These are phyloP conservation scores for Corythoichthys haematopterus DNA, from an alignment of 2,113 vertebrate genomes.

Conservation along the genomic window DNA sequence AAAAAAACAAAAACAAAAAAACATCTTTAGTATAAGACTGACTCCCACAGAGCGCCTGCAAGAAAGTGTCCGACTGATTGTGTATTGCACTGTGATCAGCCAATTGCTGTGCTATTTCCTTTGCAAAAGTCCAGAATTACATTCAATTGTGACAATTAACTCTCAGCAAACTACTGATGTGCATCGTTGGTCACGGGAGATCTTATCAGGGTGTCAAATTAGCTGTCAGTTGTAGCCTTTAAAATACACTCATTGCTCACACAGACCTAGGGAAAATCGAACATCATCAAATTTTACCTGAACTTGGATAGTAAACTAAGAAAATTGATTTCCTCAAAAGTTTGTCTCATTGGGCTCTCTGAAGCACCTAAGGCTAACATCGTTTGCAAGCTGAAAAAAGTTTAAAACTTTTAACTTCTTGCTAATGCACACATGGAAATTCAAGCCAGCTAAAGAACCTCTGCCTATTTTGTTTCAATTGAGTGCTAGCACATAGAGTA, in stretches of 20 bases:
- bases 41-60: no score
- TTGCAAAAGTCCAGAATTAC: not conserved
- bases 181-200: not conserved
- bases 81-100: not conserved
- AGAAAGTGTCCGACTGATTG: no score
- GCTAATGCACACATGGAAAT: constrained; percentile 5
- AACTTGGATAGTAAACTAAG: not conserved
- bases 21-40: no score
- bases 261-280: not conserved
- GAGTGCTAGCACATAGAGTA: constrained; percentile 9
- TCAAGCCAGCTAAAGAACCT: not conserved
- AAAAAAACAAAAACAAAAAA: no score
- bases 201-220: not conserved
- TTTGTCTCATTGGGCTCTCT: constrained; percentile 26
- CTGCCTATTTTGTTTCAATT: constrained; percentile 23
- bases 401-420: constrained; percentile 21
- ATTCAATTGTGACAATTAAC: not conserved
- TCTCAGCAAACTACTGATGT: no score
- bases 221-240: not conserved
- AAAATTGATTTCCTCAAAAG: constrained; percentile 13
- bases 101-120: not conserved
- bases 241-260: not conserved
- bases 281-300: constrained; percentile 4
- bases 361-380: constrained; percentile 29
- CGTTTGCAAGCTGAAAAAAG: constrained; percentile 22